Percentiles rank a stretch among this genome's conserved stretches.
These are phyloP conservation scores for Coptodon rendalli DNA, from an alignment of 2,113 vertebrate species.

Conservation along the genomic window DNA sequence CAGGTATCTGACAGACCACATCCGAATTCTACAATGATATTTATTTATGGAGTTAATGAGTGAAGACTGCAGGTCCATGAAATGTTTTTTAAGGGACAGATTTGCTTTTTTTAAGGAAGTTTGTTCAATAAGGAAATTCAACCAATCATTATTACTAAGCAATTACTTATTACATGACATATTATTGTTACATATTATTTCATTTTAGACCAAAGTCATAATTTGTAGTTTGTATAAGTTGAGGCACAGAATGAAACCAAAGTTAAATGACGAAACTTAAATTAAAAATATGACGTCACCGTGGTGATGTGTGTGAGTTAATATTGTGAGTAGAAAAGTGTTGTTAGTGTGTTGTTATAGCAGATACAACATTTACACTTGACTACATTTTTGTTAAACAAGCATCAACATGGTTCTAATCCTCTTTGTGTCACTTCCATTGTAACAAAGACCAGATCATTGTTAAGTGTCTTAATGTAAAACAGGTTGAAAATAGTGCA, in stretches of 20 bases:
- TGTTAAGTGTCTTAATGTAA: slow-evolving; percentile 16
- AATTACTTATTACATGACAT: neutral
- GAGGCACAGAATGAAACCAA: neutral
- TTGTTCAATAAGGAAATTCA: neutral
- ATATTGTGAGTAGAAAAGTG: neutral
- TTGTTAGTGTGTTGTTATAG: neutral
- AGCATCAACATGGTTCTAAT: neutral
- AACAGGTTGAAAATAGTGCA: neutral
- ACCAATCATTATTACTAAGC: neutral
- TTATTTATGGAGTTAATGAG: neutral
- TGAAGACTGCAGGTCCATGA: no score
- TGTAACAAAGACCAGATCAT: neutral
- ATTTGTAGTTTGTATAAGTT: neutral
- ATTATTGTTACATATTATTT: neutral
- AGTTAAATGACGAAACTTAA: neutral
- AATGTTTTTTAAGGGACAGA: neutral
- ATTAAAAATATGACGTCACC: neutral
- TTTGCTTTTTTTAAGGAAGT: neutral
- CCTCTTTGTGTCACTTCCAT: neutral
- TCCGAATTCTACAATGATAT: neutral
- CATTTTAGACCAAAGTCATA: neutral
- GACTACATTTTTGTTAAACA: neutral
- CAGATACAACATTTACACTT: neutral
- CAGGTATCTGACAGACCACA: no score
- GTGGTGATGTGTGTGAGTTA: neutral